A percentile compares a stretch with the other conserved stretches of the same genome.
phyloP scores from a whole-genome alignment of 2,113 vertebrate genomes.

The Tachycineta bicolor region DNA sequence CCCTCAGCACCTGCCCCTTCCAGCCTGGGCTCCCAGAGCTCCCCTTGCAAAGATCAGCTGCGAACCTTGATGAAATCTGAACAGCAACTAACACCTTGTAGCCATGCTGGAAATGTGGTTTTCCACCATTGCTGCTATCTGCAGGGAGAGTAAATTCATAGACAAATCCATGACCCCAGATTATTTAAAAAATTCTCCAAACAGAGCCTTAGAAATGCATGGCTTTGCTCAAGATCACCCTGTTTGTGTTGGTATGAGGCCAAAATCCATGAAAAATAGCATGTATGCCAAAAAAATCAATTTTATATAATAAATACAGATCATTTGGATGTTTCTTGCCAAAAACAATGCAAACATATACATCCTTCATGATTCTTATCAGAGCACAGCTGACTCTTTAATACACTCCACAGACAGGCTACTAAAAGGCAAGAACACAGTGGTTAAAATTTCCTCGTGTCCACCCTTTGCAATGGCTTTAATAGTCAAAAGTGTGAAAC shows the following conservation, averaged over 20 bases:
- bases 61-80: not conserved
- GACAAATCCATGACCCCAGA: not conserved
- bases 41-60: not conserved
- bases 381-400: constrained; percentile 54
- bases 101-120: not conserved
- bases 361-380: constrained; percentile 67
- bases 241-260: constrained; percentile 58
- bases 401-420: constrained; percentile 17
- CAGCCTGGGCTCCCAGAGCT: not conserved
- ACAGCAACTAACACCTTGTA: not conserved
- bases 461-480: not conserved
- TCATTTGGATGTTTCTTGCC: constrained; percentile 59
- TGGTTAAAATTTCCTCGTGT: not conserved
- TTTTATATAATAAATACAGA: constrained; percentile 64
- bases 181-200: constrained; percentile 52
- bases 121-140: constrained; percentile 4
- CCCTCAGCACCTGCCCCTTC: not conserved
- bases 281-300: constrained; percentile 61
- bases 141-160: not conserved
- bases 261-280: constrained; percentile 64
- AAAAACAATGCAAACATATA: constrained; percentile 69
- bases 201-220: constrained; percentile 41
- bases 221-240: constrained; percentile 64
- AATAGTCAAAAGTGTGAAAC: not conserved
- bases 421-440: constrained; percentile 16